Evolutionary conservation across 2,888 invertebrate genomes (phyloP), one percentile per base, ranked within the genome.

Genomic region (Sicus ferrugineus): DNA sequence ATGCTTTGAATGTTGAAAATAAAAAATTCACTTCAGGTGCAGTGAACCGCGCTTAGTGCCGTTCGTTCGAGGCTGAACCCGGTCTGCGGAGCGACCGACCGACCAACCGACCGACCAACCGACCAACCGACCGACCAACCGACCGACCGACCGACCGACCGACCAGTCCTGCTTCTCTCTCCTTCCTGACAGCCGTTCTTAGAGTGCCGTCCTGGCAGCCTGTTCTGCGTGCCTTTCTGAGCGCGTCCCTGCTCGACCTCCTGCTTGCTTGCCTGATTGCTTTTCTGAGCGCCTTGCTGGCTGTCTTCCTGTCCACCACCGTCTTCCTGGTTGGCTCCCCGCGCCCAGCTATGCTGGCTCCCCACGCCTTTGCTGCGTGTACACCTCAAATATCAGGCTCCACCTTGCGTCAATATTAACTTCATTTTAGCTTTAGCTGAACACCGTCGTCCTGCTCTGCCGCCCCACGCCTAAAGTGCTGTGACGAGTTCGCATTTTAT

Each of bases 1-100:
- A 74, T 79, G n/a, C n/a, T n/a, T n/a, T n/a, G n/a, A 77, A 78
- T 75, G 73, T 42, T 72, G 73, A 73, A 72, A 68, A 59, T 11
- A 42, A 42, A 42, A 42, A 42, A 42, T 16, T 4, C 28, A 65
- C 64, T 69, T n/a, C n/a, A n/a, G n/a, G n/a, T n/a, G n/a, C n/a
- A n/a, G n/a, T n/a, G n/a, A n/a, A n/a, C n/a, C n/a, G n/a, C n/a
- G n/a, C n/a, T n/a, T n/a, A n/a, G n/a, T n/a, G n/a, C n/a, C n/a
- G n/a, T n/a, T n/a, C n/a, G n/a, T n/a, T n/a, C n/a, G n/a, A n/a
- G n/a, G n/a, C n/a, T n/a, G n/a, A n/a, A n/a, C n/a, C n/a, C n/a
- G n/a, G n/a, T n/a, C n/a, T n/a, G n/a, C n/a, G n/a, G n/a, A n/a
- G n/a, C n/a, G n/a, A n/a, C n/a, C n/a, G n/a, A n/a, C n/a, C n/a